Evolutionary conservation across 2,113 vertebrate species (phyloP).

Genomic region (Thermophis baileyi): DNA sequence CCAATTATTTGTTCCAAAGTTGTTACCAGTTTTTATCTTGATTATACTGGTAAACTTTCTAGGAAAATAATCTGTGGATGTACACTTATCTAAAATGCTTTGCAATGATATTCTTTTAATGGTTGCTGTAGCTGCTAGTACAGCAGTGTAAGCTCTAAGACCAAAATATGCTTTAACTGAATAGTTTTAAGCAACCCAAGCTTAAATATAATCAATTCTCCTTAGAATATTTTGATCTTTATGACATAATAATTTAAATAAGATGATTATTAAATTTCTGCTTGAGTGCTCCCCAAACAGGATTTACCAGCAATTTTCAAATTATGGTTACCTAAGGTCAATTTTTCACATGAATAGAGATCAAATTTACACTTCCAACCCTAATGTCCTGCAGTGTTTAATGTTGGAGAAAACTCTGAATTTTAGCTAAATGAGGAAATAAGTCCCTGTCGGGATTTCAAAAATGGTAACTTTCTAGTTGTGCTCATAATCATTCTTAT

Average conservation of each 20-base stretch:
- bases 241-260: not conserved
- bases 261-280: not conserved
- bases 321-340: not conserved
- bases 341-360: not conserved
- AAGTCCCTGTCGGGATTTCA: not conserved
- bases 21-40: not conserved
- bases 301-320: not conserved
- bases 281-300: not conserved
- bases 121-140: not conserved
- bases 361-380: not conserved
- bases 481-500: not conserved
- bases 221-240: not conserved
- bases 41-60: not conserved
- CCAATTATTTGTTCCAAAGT: not conserved
- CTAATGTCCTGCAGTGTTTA: not conserved
- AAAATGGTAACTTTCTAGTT: not conserved
- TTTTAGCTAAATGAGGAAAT: not conserved
- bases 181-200: not conserved
- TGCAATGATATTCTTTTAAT: not conserved
- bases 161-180: not conserved
- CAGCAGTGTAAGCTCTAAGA: not conserved
- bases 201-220: not conserved
- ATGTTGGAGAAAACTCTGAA: not conserved
- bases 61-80: not conserved
- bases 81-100: not conserved